Conservation (phyloP, 2,888 invertebrate genomes). For the Lepeophtheirus nordmannii region DNA sequence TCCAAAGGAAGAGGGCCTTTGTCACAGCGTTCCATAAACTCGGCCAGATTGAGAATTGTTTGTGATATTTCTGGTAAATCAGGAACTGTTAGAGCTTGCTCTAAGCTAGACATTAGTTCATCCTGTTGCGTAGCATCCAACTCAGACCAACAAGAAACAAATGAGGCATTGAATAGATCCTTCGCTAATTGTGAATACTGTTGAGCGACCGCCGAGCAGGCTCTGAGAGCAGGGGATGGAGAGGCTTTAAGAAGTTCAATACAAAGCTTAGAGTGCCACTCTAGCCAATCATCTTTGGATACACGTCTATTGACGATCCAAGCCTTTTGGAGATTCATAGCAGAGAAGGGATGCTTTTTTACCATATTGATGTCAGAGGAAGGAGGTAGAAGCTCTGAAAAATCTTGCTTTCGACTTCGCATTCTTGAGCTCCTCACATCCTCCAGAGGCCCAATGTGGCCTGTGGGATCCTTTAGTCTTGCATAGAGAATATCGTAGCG, state of each 20-base stretch:
- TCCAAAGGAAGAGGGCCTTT: constrained; percentile 64
- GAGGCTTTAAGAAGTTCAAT: constrained; percentile 87
- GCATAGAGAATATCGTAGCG: constrained; percentile 56
- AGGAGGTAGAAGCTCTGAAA: not conserved
- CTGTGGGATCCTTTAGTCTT: constrained; percentile 30
- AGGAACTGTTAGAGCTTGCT: constrained; percentile 75
- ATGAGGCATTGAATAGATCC: constrained; percentile 94
- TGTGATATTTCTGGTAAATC: constrained; percentile 92
- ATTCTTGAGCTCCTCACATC: constrained; percentile 1
- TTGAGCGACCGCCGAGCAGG: constrained; percentile 80
- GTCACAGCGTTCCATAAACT: constrained; percentile 99
- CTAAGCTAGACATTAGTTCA: constrained; percentile 67
- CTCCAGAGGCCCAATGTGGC: constrained; percentile 8
- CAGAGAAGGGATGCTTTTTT: constrained; percentile 53
- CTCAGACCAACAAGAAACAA: constrained; percentile 98
- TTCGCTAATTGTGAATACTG: constrained; percentile 86
- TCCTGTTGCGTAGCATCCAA: constrained; percentile 60
- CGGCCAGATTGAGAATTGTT: constrained; percentile 86
- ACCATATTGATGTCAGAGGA: not conserved
- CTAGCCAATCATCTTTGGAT: constrained; percentile 96
- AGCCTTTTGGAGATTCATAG: constrained; percentile 65
- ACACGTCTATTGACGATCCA: constrained; percentile 84
- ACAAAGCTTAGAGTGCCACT: constrained; percentile 82
- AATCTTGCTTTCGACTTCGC: not conserved
- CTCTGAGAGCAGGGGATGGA: constrained; percentile 80